Evolutionary conservation across 2,113 vertebrate species (phyloP).

Genomic region (Saccopteryx bilineata): DNA sequence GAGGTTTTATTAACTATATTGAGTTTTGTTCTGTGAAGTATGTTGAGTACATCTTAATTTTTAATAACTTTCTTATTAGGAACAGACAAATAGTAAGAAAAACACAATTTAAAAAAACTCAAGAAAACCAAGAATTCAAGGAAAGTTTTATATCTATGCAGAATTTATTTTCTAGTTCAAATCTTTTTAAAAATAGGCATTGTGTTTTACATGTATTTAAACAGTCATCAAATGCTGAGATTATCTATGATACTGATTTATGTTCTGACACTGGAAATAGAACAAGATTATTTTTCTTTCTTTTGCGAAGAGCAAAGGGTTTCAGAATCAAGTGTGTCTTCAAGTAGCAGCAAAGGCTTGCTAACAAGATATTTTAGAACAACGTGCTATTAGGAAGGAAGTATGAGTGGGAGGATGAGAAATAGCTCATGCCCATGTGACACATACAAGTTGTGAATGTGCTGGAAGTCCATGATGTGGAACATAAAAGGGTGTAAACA

Average conservation of each 20-base stretch:
- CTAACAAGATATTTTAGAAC: constrained; percentile 89
- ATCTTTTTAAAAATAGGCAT: not conserved
- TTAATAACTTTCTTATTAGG: constrained; percentile 38
- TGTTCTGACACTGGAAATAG: constrained; percentile 41
- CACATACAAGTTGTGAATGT: constrained; percentile 75
- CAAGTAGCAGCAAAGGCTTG: constrained; percentile 82
- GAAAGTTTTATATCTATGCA: not conserved
- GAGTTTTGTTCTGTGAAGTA: not conserved
- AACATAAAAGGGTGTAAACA: constrained; percentile 80
- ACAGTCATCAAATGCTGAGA: constrained; percentile 9
- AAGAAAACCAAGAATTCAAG: not conserved
- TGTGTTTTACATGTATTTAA: constrained; percentile 53
- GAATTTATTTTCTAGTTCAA: constrained; percentile 42
- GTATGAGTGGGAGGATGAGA: constrained; percentile 87
- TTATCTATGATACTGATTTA: constrained; percentile 51
- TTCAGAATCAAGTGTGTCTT: constrained; percentile 76
- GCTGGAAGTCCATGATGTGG: constrained; percentile 80
- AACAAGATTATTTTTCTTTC: constrained; percentile 65
- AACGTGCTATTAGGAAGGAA: constrained; percentile 89
- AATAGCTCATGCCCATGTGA: constrained; percentile 86
- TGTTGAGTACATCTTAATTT: not conserved
- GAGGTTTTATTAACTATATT: not conserved
- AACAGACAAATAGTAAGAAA: not conserved
- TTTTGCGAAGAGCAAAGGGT: constrained; percentile 78
- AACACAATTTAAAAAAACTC: not conserved